These are phyloP conservation scores for Elephantulus edwardii DNA, from an alignment of 2,113 vertebrate genomes.

Conservation along the genomic window DNA sequence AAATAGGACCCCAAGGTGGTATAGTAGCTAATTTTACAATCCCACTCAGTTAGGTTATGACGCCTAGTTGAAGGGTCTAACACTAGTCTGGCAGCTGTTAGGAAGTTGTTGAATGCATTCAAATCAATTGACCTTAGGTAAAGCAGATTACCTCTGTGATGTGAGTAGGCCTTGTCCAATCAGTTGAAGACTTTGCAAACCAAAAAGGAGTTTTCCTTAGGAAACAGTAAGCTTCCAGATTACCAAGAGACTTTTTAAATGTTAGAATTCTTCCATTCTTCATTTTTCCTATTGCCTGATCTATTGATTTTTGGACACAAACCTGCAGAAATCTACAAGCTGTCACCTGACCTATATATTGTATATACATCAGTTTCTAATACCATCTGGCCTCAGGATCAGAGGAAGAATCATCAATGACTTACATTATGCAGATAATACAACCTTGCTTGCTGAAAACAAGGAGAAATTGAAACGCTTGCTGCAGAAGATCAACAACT, in stretches of 20 bases:
- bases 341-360: background rate
- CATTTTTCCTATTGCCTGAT: background rate
- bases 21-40: background rate
- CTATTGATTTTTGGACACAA: background rate
- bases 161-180: background rate
- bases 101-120: background rate
- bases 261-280: background rate
- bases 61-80: background rate
- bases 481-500: too few relatives aligned
- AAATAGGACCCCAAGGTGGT: background rate
- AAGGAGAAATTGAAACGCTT: too few relatives aligned
- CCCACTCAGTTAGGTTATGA: background rate
- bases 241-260: background rate
- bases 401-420: too few relatives aligned
- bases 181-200: background rate
- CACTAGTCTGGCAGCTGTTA: background rate
- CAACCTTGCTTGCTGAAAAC: too few relatives aligned
- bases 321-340: background rate
- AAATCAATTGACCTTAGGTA: background rate
- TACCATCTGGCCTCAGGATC: too few relatives aligned
- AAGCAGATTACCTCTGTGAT: background rate
- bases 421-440: too few relatives aligned
- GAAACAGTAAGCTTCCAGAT: too few relatives aligned
- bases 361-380: too few relatives aligned
- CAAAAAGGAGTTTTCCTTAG: background rate